A percentile compares a stretch with the other conserved stretches of the same genome.
phyloP scores from a whole-genome alignment of 2,113 vertebrate genomes.

The Ardeotis arabs region DNA sequence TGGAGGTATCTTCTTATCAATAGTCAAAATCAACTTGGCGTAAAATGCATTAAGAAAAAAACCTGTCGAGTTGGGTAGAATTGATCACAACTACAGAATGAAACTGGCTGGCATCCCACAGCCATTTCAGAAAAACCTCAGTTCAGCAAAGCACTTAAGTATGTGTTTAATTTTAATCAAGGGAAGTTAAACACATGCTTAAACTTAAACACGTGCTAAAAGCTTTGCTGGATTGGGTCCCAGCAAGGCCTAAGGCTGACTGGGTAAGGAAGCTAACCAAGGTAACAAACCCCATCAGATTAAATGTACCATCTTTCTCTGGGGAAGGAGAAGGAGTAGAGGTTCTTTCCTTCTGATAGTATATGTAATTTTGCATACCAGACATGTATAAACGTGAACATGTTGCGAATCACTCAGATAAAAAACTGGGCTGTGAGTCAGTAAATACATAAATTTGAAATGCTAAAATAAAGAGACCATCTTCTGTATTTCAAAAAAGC shows the following conservation, averaged over 20 bases:
- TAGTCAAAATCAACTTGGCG: neutral
- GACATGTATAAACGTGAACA: neutral
- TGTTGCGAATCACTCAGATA: constrained; percentile 19
- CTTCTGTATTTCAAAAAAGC: neutral
- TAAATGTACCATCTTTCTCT: constrained; percentile 32
- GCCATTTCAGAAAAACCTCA: constrained; percentile 27
- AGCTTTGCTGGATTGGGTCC: constrained; percentile 62
- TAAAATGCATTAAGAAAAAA: neutral
- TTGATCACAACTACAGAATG: neutral
- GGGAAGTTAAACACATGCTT: constrained; percentile 60
- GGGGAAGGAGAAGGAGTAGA: neutral
- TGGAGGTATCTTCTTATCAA: neutral
- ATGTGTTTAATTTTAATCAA: constrained; percentile 59
- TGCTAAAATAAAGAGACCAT: constrained; percentile 43
- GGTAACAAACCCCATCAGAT: constrained; percentile 4
- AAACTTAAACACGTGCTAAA: constrained; percentile 64
- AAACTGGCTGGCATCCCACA: constrained; percentile 29
- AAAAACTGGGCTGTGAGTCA: constrained; percentile 30
- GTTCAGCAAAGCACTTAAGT: constrained; percentile 47
- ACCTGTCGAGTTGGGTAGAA: neutral
- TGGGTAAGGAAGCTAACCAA: constrained; percentile 6
- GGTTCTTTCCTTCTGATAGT: neutral
- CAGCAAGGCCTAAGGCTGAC: neutral
- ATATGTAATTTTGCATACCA: neutral
- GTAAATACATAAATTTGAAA: constrained; percentile 42